phyloP scores from a whole-genome alignment of 2,888 invertebrate species.

The Sminthurinus aureus region DNA sequence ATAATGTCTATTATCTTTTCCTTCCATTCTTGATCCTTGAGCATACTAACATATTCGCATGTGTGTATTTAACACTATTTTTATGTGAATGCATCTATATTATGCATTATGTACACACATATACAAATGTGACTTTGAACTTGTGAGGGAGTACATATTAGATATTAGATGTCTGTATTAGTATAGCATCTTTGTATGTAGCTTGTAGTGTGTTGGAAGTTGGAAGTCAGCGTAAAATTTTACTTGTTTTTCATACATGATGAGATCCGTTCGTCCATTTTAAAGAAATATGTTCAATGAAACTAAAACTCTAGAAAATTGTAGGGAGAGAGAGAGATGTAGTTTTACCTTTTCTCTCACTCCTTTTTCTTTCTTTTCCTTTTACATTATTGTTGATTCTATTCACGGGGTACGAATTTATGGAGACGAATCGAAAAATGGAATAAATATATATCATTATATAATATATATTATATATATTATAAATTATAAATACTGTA shows the following conservation, averaged over 20 bases:
- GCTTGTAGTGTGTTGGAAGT: not conserved
- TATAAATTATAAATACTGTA: too few relatives aligned
- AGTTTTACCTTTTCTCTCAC: not conserved
- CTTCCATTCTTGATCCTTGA: too few relatives aligned
- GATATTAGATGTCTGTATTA: not conserved
- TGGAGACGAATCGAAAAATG: constrained; percentile 21
- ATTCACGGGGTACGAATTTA: constrained; percentile 32
- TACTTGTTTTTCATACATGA: constrained; percentile 23
- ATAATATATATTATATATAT: too few relatives aligned
- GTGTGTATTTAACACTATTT: too few relatives aligned
- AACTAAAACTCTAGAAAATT: not conserved
- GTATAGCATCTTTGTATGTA: not conserved
- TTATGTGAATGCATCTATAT: too few relatives aligned
- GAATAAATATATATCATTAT: not conserved
- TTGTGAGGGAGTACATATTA: not conserved
- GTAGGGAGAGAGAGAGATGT: not conserved
- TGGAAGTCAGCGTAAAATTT: not conserved
- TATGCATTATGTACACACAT: too few relatives aligned
- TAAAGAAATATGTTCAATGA: constrained; percentile 11
- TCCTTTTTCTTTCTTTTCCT: not conserved
- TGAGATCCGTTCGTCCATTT: constrained; percentile 6
- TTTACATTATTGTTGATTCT: constrained; percentile 32
- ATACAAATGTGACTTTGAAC: too few relatives aligned
- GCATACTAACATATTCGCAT: too few relatives aligned
- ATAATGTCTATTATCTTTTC: not conserved